Conservation (phyloP, 2,888 invertebrate species). For the Euplagia quadripunctaria region DNA sequence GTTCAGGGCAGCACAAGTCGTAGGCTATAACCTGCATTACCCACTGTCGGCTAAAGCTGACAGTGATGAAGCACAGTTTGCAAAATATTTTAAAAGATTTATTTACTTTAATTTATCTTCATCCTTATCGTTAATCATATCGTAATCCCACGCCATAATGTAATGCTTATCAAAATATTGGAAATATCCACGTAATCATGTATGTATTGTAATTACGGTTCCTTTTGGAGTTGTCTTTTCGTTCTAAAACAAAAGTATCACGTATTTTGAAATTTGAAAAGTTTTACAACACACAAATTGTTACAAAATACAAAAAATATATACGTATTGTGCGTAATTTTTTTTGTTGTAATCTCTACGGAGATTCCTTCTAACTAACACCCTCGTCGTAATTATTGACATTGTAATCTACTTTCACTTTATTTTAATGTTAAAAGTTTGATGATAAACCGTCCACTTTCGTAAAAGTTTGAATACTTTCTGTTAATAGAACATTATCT, state of each 20-base stretch:
- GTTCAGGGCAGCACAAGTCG: too few relatives aligned
- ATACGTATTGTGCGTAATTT: not conserved
- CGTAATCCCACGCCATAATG: too few relatives aligned
- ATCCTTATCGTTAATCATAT: too few relatives aligned
- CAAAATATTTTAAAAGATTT: too few relatives aligned
- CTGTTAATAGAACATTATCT: too few relatives aligned
- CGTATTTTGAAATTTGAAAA: not conserved
- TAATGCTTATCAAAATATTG: too few relatives aligned
- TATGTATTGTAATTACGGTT: too few relatives aligned
- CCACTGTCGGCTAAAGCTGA: too few relatives aligned
- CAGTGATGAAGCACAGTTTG: too few relatives aligned
- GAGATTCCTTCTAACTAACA: not conserved
- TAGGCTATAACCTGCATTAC: too few relatives aligned
- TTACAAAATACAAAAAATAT: not conserved
- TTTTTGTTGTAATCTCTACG: not conserved
- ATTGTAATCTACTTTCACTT: not conserved
- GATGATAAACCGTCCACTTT: not conserved
- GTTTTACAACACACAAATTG: not conserved
- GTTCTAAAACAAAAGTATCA: not conserved
- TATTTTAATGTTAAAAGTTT: not conserved
- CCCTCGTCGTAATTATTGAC: not conserved
- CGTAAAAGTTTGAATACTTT: not conserved
- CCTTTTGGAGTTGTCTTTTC: not conserved
- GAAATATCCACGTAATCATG: too few relatives aligned
- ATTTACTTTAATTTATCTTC: too few relatives aligned